Base-by-base conservation (phyloP, 2,113 vertebrate species). In the Aptenodytes patagonicus region DNA sequence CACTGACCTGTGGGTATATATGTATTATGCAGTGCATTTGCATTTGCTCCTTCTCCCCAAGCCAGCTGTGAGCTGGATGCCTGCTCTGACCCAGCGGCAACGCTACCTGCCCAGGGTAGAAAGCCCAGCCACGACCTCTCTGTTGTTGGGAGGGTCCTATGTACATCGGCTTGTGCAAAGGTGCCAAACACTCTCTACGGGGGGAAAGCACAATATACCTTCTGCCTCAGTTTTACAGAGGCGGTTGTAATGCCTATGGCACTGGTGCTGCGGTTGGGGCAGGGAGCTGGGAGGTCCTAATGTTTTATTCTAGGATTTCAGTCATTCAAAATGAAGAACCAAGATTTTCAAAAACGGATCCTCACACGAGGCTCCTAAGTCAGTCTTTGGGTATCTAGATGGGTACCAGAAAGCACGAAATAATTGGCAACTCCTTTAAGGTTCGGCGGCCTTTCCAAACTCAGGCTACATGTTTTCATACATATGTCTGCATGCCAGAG, bases 1-100 rank as follows among this genome's bases (percentile, higher is more conserved):
- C 90, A 38, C 71, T 97, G 96, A 96, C 88, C 94, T 93, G 94
- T 94, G 83, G 88, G 25, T 55, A 16, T 44, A 71, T 44, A 83
- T 58, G 55, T 17, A 65, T 92, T 78, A 81, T 66, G 91, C 93
- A 80, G 78, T 16, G 61, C n/a, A n/a, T 69, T 60, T 89, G 55
- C 28, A 9, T 80, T 89, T 83, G 24, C 78, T 90, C 83, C 79
- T 61, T 90, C 79, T 90, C 79, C 79, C 71, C 6, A 1, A 65
- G 44, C 36, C 90, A 80, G 75, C 84, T 75, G 90, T 24, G 92
- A 93, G 84, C n/a, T 5, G 1, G 75, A 83, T 65, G 54, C 47
- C 69, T 32, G 49, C 51, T 62, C 79, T 49, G 68, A 70, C 68
- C 71, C 86, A 70, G 36, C 3, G 8, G 36, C 49, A 77, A 29